A percentile compares a stretch with the other conserved stretches of the same genome.
phyloP scores from a whole-genome alignment of 1,140 invertebrate genomes.

The Brachionus rotundiformis region DNA sequence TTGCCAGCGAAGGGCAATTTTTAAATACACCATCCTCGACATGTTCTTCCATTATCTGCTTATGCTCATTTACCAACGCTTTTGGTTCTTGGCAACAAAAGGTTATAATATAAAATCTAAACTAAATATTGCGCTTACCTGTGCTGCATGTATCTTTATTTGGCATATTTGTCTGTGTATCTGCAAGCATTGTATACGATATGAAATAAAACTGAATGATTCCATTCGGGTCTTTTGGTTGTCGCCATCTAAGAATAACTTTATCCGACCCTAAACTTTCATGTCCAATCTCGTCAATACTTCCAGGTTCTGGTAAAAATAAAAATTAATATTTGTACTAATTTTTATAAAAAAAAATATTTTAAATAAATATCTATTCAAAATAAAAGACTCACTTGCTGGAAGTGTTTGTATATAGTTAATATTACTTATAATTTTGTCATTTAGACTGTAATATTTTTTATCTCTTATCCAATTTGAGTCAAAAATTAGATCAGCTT shows the following conservation, averaged over 20 bases:
- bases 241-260: neutral
- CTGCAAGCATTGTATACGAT: neutral
- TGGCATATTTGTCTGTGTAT: neutral
- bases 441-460: neutral
- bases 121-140: neutral
- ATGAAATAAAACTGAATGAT: conserved; percentile 30
- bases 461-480: neutral
- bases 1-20: neutral
- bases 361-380: neutral
- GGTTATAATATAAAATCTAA: no score
- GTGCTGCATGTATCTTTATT: neutral
- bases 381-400: neutral
- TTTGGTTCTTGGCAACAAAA: neutral
- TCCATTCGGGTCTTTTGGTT: neutral
- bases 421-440: conserved; percentile 28
- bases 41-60: neutral
- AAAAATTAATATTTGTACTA: neutral
- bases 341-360: neutral
- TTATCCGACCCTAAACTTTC: neutral
- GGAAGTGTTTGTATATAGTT: neutral
- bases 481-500: conserved; percentile 18
- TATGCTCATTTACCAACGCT: neutral
- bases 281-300: neutral
- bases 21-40: neutral
- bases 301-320: neutral